A percentile compares a stretch with the other conserved stretches of the same genome.
Conservation (phyloP, 2,113 vertebrate species). For the Tetrao urogallus region DNA sequence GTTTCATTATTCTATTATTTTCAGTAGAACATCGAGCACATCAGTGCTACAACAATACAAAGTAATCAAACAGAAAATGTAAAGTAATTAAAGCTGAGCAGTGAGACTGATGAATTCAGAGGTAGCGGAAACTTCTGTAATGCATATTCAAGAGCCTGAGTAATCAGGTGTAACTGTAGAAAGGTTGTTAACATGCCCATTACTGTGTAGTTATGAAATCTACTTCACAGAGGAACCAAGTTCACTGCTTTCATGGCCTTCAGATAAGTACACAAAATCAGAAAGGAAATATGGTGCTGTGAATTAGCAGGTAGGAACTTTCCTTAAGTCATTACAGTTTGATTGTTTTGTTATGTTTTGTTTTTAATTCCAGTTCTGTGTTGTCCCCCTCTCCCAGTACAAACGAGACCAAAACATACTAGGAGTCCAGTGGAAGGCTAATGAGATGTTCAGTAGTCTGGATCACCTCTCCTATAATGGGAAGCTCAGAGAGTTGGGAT, state of each 20-base stretch:
- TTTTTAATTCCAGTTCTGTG: no score
- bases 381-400: no score
- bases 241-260: background rate
- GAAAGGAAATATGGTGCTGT: background rate
- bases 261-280: background rate
- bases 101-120: background rate
- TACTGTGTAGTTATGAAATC: background rate
- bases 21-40: slow-evolving; percentile 25
- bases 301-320: background rate
- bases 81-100: slow-evolving; percentile 38
- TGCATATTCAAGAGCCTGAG: background rate
- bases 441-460: no score
- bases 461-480: no score
- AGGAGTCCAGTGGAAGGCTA: no score
- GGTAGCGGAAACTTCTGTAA: background rate
- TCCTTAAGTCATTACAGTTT: background rate
- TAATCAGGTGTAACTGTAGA: background rate
- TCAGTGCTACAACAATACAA: slow-evolving; percentile 9
- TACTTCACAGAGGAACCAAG: background rate
- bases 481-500: no score
- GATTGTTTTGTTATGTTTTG: no score
- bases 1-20: slow-evolving; percentile 46
- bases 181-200: background rate
- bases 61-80: slow-evolving; percentile 50
- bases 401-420: no score